A percentile compares a stretch with the other conserved stretches of the same genome.
Evolutionary conservation across 2,888 invertebrate species (phyloP).

Genomic region (Lasioglossum villosulum): DNA sequence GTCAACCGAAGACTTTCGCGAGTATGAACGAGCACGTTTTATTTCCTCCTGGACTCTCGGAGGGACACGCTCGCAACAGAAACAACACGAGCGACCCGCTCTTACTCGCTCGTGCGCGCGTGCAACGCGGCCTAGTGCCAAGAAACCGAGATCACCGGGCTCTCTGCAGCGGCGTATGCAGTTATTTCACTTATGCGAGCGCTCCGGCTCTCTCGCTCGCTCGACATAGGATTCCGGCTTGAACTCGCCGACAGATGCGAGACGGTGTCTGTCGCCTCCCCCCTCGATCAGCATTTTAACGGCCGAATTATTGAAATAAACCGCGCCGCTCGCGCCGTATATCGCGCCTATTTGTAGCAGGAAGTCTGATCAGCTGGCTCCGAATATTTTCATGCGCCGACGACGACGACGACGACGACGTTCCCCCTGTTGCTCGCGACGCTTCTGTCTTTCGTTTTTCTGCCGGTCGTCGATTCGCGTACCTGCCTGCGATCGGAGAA

Average conservation of each 20-base stretch:
- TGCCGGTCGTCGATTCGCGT: not conserved
- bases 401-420: not conserved
- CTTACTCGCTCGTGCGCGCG: not conserved
- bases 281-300: constrained; percentile 80
- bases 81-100: not conserved
- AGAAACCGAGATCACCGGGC: constrained; percentile 66
- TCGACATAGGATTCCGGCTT: constrained; percentile 67
- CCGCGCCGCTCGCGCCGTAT: constrained; percentile 40
- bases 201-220: constrained; percentile 41
- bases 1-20: constrained; percentile 61
- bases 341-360: constrained; percentile 62
- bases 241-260: constrained; percentile 76
- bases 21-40: constrained; percentile 56
- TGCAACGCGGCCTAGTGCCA: constrained; percentile 67
- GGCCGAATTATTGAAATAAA: constrained; percentile 82
- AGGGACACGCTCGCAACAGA: constrained; percentile 8
- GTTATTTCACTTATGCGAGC: constrained; percentile 78
- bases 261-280: constrained; percentile 67
- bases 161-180: constrained; percentile 32
- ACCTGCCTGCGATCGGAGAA: not conserved
- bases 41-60: constrained; percentile 56
- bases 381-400: constrained; percentile 32
- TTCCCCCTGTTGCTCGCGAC: not conserved
- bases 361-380: constrained; percentile 48
- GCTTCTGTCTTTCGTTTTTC: not conserved